Conservation (phyloP, 2,113 vertebrate species). For the Vanacampus margaritifer region DNA sequence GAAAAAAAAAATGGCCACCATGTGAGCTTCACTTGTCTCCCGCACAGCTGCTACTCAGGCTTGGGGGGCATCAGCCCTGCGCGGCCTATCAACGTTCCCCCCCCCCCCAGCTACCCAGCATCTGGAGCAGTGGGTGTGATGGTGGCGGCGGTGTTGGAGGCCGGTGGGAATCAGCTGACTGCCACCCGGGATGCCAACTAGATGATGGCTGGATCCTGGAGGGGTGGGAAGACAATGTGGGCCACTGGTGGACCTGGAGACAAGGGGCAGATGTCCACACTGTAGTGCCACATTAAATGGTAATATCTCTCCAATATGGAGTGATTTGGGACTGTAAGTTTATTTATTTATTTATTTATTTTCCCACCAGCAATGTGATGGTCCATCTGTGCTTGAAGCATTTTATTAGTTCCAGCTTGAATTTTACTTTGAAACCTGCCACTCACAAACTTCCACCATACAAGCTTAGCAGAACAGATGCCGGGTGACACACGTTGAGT, state of each 20-base stretch:
- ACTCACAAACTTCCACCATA: neutral
- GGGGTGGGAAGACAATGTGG: slow-evolving; percentile 56
- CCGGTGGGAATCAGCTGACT: slow-evolving; percentile 68
- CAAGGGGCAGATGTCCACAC: slow-evolving; percentile 53
- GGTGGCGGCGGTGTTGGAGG: neutral
- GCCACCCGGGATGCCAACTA: slow-evolving; percentile 65
- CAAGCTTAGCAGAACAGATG: slow-evolving; percentile 54
- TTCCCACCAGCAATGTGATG: slow-evolving; percentile 39
- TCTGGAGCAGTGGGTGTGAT: slow-evolving; percentile 13
- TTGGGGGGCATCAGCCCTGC: slow-evolving; percentile 64
- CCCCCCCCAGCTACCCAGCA: slow-evolving; percentile 48
- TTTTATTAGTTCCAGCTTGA: slow-evolving; percentile 50
- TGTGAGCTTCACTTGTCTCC: slow-evolving; percentile 71
- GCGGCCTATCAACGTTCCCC: slow-evolving; percentile 13
- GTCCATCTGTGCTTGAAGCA: slow-evolving; percentile 62
- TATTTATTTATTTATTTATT: neutral
- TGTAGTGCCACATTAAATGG: neutral
- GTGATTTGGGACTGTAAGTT: slow-evolving; percentile 16
- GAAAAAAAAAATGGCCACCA: slow-evolving; percentile 47
- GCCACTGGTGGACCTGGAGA: slow-evolving; percentile 66
- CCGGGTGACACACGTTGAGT: slow-evolving; percentile 46
- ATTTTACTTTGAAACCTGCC: slow-evolving; percentile 58
- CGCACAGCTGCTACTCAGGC: slow-evolving; percentile 71
- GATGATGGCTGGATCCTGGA: slow-evolving; percentile 70
- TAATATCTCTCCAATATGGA: neutral